Base-by-base conservation (phyloP, 2,113 vertebrate species). In the Hippolais icterina region DNA sequence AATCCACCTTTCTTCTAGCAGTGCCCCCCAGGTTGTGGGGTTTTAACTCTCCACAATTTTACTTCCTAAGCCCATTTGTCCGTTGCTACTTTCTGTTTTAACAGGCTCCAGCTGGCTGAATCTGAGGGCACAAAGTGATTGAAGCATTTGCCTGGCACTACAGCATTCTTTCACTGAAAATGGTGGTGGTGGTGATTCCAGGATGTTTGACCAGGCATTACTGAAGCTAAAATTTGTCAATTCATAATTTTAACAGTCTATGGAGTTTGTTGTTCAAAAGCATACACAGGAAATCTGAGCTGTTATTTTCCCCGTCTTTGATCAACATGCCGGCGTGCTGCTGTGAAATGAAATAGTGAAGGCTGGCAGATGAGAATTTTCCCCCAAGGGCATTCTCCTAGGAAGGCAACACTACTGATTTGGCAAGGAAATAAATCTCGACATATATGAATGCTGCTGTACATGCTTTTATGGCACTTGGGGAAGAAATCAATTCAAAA, bases 11-110 rank as follows among this genome's bases (percentile, higher is more conserved):
- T 27, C 59, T 57, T 37, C 65, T 17, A 20, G 17, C 50, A 57
- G 15, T 4, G 17, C 33, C 41, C 17, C 6, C 19, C 2, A 0
- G 0, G 6, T 11, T 21, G 19, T 23, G 10, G 1, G 0, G 2
- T 12, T 68, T 76, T n/a, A 15, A 2, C 15, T 10, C 7, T 46
- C n/a, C n/a, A 14, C 10, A 60, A 10, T 46, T 59, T 54, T 49
- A 44, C n/a, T 31, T 64, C 89, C 37, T 42, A 87, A 81, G 49
- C 15, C 25, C 20, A 9, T 68, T 60, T 79, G 4, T 24, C 39
- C 31, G 11, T 41, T 47, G 19, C 27, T 76, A 7, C 8, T 15
- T 78, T 35, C 33, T 29, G 22, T 71, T 83, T 54, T 28, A 86
- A 61, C 19, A 57, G 28, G 80, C 41, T 89, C 37, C 71, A 47